Evolutionary conservation across 2,797 vertebrate genomes (phyloP).

Genomic region (Epinephelus awoara): DNA sequence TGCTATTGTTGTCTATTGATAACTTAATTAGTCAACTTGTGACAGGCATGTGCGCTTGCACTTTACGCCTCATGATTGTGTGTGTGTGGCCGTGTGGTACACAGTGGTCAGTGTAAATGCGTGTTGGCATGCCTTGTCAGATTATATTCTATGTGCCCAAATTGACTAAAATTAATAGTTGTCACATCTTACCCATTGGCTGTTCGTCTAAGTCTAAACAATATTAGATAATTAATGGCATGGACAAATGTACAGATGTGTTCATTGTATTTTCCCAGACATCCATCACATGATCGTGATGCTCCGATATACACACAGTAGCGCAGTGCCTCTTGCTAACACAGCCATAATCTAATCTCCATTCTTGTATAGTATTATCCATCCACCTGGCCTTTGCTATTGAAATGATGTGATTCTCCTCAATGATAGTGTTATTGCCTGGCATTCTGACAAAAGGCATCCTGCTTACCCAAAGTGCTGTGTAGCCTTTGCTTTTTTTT

Average conservation of each 20-base stretch:
- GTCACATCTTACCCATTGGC: slow-evolving; percentile 67
- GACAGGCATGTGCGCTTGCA: slow-evolving; percentile 75
- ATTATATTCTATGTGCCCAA: slow-evolving; percentile 74
- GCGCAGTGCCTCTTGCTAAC: slow-evolving; percentile 49
- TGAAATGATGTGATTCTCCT: slow-evolving; percentile 38
- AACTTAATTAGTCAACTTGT: slow-evolving; percentile 73
- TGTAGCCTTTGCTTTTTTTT: slow-evolving; percentile 24
- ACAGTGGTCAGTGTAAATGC: slow-evolving; percentile 76
- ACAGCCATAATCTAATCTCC: slow-evolving; percentile 44
- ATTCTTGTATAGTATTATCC: slow-evolving; percentile 16
- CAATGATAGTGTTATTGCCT: slow-evolving; percentile 23
- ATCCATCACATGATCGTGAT: slow-evolving; percentile 31
- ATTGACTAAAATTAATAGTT: slow-evolving; percentile 73
- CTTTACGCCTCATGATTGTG: slow-evolving; percentile 74
- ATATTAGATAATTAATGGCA: slow-evolving; percentile 74
- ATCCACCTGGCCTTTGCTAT: slow-evolving; percentile 34
- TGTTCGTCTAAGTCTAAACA: slow-evolving; percentile 69
- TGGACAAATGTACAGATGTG: slow-evolving; percentile 71
- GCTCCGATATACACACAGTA: slow-evolving; percentile 26
- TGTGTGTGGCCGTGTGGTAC: slow-evolving; percentile 73
- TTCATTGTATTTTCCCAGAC: slow-evolving; percentile 54
- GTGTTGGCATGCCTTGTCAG: slow-evolving; percentile 74
- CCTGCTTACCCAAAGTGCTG: slow-evolving; percentile 48
- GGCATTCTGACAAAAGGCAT: slow-evolving; percentile 42
- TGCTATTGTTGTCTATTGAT: slow-evolving; percentile 71